Conservation (phyloP, 2,797 vertebrate species). For the Gallinago solitaria region DNA sequence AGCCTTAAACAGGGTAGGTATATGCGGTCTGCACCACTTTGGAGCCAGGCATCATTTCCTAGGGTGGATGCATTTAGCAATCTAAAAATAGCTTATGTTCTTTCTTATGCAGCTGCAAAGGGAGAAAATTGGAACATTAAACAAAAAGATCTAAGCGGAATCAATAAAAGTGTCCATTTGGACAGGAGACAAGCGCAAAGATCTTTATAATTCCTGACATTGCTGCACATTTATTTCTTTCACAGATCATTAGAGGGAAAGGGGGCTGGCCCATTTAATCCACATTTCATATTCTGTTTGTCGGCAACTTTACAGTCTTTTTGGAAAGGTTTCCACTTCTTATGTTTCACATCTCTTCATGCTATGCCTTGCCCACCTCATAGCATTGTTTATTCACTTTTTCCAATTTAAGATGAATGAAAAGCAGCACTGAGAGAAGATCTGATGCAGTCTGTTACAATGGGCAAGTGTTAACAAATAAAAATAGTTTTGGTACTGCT, state of each 20-base stretch:
- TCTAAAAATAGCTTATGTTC: neutral
- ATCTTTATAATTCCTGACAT: neutral
- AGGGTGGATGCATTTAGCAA: neutral
- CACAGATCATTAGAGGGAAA: neutral
- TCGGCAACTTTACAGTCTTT: neutral
- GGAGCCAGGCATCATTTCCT: neutral
- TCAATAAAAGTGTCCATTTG: slow-evolving; percentile 11
- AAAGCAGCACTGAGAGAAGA: neutral
- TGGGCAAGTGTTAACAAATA: neutral
- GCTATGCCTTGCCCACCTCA: neutral
- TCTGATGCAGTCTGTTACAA: neutral
- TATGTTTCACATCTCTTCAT: neutral
- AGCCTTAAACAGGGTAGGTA: neutral
- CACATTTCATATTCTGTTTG: neutral
- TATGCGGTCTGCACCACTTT: neutral
- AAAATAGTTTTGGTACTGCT: neutral
- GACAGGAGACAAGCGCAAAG: neutral
- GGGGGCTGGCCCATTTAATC: neutral
- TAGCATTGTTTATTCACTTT: neutral
- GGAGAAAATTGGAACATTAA: neutral
- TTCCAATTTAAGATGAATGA: neutral
- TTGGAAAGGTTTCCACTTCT: neutral
- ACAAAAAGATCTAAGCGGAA: neutral
- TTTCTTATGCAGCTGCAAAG: neutral
- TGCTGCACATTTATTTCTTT: neutral